Percentiles rank a stretch among this genome's conserved stretches.
phyloP scores from a whole-genome alignment of 37 sponge, comb jelly and placozoan species.

The Haliclona indistincta region DNA sequence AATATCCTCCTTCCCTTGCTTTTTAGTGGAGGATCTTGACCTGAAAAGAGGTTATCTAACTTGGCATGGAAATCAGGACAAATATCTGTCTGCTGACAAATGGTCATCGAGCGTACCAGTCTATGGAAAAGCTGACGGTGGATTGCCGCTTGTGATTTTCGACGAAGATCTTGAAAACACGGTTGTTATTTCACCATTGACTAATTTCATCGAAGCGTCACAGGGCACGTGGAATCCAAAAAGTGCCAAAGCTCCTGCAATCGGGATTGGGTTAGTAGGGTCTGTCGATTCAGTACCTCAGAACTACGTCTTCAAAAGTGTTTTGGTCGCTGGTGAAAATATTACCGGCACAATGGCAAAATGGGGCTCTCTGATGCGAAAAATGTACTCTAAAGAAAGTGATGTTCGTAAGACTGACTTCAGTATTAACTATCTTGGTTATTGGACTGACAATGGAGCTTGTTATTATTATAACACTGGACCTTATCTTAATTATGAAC shows the following conservation, averaged over 20 bases:
- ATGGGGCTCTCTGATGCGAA: constrained; percentile 30
- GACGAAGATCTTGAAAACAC: constrained; percentile 35
- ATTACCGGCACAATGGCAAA: constrained; percentile 26
- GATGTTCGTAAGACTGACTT: constrained; percentile 19
- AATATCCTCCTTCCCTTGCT: constrained; percentile 18
- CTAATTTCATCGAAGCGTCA: constrained; percentile 19
- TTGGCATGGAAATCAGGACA: neutral
- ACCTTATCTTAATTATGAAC: constrained; percentile 22
- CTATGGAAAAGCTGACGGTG: constrained; percentile 12
- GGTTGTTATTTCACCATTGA: constrained; percentile 29
- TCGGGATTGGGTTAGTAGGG: constrained; percentile 44
- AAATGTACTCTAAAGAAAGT: neutral
- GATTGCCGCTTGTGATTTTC: constrained; percentile 25
- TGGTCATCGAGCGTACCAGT: constrained; percentile 3
- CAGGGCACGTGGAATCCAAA: constrained; percentile 14
- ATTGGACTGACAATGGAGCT: constrained; percentile 53
- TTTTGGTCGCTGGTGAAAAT: constrained; percentile 31
- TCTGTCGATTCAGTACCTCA: constrained; percentile 31
- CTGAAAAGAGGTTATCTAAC: constrained; percentile 18
- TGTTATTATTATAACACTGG: constrained; percentile 50
- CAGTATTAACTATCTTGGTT: constrained; percentile 25
- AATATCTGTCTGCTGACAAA: neutral
- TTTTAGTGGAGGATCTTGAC: constrained; percentile 24
- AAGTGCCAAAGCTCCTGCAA: neutral
- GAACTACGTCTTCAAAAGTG: constrained; percentile 4